Percentiles rank a stretch among this genome's conserved stretches.
These are phyloP conservation scores for Hydrophis major DNA, from an alignment of 2,797 vertebrate species.

Conservation along the genomic window DNA sequence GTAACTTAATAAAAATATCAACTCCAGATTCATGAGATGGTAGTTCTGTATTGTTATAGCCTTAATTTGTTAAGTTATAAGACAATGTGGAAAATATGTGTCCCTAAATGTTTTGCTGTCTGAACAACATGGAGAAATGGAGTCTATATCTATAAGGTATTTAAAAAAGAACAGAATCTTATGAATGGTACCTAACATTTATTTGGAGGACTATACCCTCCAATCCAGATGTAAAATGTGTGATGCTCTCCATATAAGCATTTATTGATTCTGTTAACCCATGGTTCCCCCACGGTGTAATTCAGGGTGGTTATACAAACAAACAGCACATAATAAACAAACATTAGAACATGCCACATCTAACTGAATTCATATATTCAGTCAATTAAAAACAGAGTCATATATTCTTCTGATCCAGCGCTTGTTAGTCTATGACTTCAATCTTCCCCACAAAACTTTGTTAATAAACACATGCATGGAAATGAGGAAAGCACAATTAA, in stretches of 20 bases:
- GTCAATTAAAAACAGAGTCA: background rate
- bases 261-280: background rate
- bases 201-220: background rate
- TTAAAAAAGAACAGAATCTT: background rate
- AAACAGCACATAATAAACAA: background rate
- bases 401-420: background rate
- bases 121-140: background rate
- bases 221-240: background rate
- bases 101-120: background rate
- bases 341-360: background rate
- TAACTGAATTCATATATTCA: background rate
- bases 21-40: background rate
- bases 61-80: background rate
- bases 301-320: background rate
- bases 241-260: background rate
- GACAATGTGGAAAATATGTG: background rate
- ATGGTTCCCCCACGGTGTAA: background rate
- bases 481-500: background rate
- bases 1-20: background rate
- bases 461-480: background rate
- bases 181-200: background rate
- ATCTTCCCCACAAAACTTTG: background rate
- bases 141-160: background rate
- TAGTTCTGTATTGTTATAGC: background rate
- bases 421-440: background rate